Conservation (phyloP, 1,140 invertebrate species). For the Eciton burchellii region DNA sequence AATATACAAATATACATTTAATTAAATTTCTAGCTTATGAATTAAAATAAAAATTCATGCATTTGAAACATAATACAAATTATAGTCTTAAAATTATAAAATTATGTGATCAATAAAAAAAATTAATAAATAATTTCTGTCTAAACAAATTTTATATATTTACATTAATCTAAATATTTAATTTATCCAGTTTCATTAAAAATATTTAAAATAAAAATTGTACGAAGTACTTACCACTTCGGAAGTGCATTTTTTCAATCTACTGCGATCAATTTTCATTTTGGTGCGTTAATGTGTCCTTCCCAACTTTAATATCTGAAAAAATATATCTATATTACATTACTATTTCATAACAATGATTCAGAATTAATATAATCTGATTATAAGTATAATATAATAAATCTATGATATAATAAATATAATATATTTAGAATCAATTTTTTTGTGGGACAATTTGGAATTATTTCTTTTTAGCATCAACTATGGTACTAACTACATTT, state of each 20-base stretch:
- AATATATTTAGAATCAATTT: no score
- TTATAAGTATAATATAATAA: not conserved
- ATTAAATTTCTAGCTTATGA: no score
- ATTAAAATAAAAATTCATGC: no score
- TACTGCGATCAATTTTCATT: constrained; percentile 95
- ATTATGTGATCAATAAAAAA: no score
- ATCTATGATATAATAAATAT: no score
- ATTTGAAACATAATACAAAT: no score
- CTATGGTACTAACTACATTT: no score
- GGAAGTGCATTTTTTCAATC: constrained; percentile 95
- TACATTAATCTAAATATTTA: not conserved
- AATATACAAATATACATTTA: constrained; percentile 16
- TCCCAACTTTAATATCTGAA: constrained; percentile 75
- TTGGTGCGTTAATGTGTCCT: constrained; percentile 70
- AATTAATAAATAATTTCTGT: no score
- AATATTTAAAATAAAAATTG: not conserved
- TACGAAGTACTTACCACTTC: constrained; percentile 89
- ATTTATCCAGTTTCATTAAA: not conserved
- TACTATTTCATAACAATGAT: not conserved
- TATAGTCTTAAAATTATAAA: no score
- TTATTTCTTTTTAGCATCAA: no score
- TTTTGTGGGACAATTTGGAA: no score
- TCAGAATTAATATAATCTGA: not conserved
- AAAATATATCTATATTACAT: constrained; percentile 40
- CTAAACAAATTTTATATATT: not conserved